These are phyloP conservation scores for Nebria brevicollis DNA, from an alignment of 2,888 invertebrate species.

Conservation along the genomic window DNA sequence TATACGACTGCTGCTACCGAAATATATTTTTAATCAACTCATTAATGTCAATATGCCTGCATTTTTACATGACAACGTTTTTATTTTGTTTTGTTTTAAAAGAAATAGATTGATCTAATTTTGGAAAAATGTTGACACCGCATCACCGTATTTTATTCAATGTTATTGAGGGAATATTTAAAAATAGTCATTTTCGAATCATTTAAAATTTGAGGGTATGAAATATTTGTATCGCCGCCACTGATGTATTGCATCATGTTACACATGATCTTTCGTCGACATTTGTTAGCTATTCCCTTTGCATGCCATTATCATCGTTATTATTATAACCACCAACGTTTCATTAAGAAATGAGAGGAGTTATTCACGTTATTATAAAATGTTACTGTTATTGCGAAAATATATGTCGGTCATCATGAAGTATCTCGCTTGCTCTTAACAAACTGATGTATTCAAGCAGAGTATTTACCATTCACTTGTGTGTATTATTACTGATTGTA, in stretches of 20 bases:
- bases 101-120: neutral
- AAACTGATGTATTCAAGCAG: neutral
- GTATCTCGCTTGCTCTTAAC: neutral
- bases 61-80: neutral
- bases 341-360: slow-evolving; percentile 1
- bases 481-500: neutral
- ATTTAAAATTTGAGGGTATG: too few species aligned
- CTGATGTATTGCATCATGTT: neutral
- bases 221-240: neutral
- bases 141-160: neutral
- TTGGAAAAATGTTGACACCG: neutral
- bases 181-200: too few species aligned
- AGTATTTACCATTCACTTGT: neutral
- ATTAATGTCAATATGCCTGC: neutral
- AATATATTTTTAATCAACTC: neutral
- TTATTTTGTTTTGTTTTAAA: neutral
- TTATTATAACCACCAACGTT: neutral
- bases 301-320: neutral
- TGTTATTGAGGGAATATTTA: neutral
- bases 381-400: neutral
- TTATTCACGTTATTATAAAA: slow-evolving; percentile 1
- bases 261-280: neutral
- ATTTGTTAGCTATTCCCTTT: neutral
- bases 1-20: neutral
- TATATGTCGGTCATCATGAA: neutral